Evolutionary conservation across 2,113 vertebrate species (phyloP), one percentile per base, ranked within the genome.

Genomic region (Psephotus haematonotus): DNA sequence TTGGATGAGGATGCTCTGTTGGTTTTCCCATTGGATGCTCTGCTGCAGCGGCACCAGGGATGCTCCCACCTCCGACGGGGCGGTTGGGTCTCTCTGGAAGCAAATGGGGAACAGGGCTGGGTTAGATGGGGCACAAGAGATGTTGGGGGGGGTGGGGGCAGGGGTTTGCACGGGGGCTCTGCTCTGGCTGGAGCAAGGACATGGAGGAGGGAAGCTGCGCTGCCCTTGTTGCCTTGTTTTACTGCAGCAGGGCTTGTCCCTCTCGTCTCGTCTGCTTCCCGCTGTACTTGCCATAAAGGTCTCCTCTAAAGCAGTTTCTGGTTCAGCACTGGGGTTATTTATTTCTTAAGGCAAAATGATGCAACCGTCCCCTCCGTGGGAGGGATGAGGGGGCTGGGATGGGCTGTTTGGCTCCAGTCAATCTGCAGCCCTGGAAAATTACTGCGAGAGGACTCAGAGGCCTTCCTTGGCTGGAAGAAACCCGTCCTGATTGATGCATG

Each of bases 311-410:
- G 76, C 83, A 7, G 80, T 12, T 70, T 49, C 83, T 62, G 86
- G 37, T 90, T 93, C 43, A 1, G 68, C 92, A 64, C 63, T 0
- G 22, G 50, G 60, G 64, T 92, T 95, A 88, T 93, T 95, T 95
- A 68, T 96, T 96, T 92, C 95, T 92, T 55, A n/a, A 95, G 81
- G 93, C 93, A 75, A 95, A 97, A 79, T 96, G 96, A 96, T 95
- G 95, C 94, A 95, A 95, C 39, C 27, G 1, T 68, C 89, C 94
- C 92, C 94, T 94, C 80, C 1, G 81, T 95, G 94, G 95, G 93
- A 95, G 91, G 91, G 77, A 15, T 84, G 81, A 60, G 93, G 93
- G 93, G 93, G 93, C 81, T 93, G 95, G 91, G 86, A 95, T 47
- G 88, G 92, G 92, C 92, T 86, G 68, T 3, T 77, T 89, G 96